Percentiles rank a stretch among this genome's conserved stretches.
Evolutionary conservation across 2,888 invertebrate genomes (phyloP).

Genomic region (Tethea ocularis): DNA sequence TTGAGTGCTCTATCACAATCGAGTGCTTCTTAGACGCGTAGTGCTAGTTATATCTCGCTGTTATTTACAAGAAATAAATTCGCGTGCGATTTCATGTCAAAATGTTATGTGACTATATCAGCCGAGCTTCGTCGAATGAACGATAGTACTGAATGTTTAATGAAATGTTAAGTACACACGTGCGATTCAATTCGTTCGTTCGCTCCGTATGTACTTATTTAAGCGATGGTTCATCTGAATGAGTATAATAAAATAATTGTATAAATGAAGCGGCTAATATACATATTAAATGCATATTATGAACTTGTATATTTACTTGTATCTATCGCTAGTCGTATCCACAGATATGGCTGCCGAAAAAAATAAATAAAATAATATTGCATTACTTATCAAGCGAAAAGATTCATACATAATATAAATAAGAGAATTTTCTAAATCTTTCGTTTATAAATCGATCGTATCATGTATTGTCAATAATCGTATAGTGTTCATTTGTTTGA

Average conservation of each 20-base stretch:
- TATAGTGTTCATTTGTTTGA: constrained; percentile 13
- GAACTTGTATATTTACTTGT: constrained; percentile 70
- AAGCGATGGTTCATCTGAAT: constrained; percentile 27
- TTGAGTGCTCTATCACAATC: constrained; percentile 46
- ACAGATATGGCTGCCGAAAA: constrained; percentile 72
- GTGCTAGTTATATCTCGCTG: constrained; percentile 52
- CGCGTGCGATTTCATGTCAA: constrained; percentile 37
- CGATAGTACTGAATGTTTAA: constrained; percentile 15
- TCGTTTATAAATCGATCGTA: constrained; percentile 20
- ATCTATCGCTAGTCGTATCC: constrained; percentile 72
- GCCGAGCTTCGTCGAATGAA: constrained; percentile 28
- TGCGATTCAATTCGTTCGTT: constrained; percentile 13
- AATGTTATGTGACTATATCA: constrained; percentile 26
- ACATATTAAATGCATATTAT: constrained; percentile 62
- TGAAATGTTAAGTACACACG: constrained; percentile 25
- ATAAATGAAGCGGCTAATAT: constrained; percentile 64
- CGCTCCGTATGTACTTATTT: constrained; percentile 40
- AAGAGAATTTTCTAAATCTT: constrained; percentile 18
- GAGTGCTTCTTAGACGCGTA: constrained; percentile 47
- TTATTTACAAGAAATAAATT: constrained; percentile 53
- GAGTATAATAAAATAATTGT: constrained; percentile 28
- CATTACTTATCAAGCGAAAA: constrained; percentile 60
- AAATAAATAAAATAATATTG: constrained; percentile 71
- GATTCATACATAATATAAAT: constrained; percentile 49
- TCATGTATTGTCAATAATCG: constrained; percentile 15